Evolutionary conservation across 2,888 invertebrate genomes (phyloP).

Genomic region (Eilema sororculum): DNA sequence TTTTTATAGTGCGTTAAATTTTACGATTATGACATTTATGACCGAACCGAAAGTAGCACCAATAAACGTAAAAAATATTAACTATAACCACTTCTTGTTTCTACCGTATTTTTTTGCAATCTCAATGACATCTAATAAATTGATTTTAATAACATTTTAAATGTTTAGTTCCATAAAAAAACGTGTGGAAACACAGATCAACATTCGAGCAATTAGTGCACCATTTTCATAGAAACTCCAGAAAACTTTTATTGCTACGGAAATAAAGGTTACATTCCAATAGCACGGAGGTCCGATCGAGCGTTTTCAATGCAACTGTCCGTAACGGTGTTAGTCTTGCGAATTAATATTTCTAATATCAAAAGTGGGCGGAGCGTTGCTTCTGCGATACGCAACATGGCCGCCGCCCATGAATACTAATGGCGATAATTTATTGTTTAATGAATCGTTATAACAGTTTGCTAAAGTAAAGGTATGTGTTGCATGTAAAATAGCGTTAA

Average conservation of each 20-base stretch:
- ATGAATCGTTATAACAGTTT: slow-evolving; percentile 57
- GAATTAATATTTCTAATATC: slow-evolving; percentile 67
- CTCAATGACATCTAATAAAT: slow-evolving; percentile 36
- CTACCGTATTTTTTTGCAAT: slow-evolving; percentile 34
- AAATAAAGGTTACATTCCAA: slow-evolving; percentile 50
- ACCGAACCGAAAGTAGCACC: slow-evolving; percentile 40
- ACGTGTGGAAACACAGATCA: not conserved
- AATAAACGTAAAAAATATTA: slow-evolving; percentile 45
- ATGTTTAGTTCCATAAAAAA: not conserved
- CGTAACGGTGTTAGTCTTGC: slow-evolving; percentile 52
- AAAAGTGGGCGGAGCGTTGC: slow-evolving; percentile 71
- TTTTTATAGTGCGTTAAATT: slow-evolving; percentile 55
- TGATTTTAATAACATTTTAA: slow-evolving; percentile 17
- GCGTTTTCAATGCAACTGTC: slow-evolving; percentile 30
- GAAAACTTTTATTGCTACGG: slow-evolving; percentile 21
- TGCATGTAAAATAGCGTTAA: slow-evolving; percentile 46
- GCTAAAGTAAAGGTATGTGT: slow-evolving; percentile 53
- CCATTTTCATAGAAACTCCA: slow-evolving; percentile 16
- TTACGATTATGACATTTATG: slow-evolving; percentile 58
- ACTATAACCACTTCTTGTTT: slow-evolving; percentile 43
- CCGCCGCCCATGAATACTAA: slow-evolving; percentile 68
- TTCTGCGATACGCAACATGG: slow-evolving; percentile 76
- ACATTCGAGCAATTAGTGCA: slow-evolving; percentile 35
- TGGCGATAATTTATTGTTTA: slow-evolving; percentile 71
- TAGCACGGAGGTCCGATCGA: slow-evolving; percentile 27